phyloP scores from a whole-genome alignment of 2,888 invertebrate genomes.

The Pristionchus japonicus region DNA sequence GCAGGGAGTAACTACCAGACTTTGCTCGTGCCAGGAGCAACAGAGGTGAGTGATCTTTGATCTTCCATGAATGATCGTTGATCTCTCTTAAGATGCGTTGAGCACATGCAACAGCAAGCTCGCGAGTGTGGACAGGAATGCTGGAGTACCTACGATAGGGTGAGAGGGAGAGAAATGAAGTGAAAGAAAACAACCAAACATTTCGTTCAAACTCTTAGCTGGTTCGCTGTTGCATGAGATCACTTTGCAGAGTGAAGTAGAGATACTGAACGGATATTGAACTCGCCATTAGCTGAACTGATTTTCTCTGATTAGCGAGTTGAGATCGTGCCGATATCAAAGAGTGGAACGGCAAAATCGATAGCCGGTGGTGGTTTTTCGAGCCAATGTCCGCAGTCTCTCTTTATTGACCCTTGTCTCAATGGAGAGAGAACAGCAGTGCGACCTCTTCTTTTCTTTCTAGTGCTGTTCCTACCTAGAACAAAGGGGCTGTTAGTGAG shows the following conservation, averaged over 20 bases:
- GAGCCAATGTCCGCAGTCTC: neutral
- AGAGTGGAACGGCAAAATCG: neutral
- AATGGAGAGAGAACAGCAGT: neutral
- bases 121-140: conserved; percentile 38
- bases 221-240: neutral
- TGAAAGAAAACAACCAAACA: neutral
- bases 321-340: neutral
- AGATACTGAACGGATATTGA: neutral
- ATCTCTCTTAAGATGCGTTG: conserved; percentile 37
- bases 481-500: neutral
- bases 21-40: conserved; percentile 45
- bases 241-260: neutral
- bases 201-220: neutral
- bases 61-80: neutral
- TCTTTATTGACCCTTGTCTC: neutral
- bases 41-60: conserved; percentile 41
- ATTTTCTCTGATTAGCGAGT: neutral
- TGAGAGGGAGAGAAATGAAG: neutral
- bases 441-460: neutral
- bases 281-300: neutral
- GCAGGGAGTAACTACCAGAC: conserved; percentile 34
- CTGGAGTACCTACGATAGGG: conserved; percentile 40
- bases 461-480: neutral
- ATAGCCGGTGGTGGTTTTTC: neutral
- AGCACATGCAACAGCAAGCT: conserved; percentile 45